Conservation (phyloP, 2,113 vertebrate species). For the Forbesichthys papilliferus region DNA sequence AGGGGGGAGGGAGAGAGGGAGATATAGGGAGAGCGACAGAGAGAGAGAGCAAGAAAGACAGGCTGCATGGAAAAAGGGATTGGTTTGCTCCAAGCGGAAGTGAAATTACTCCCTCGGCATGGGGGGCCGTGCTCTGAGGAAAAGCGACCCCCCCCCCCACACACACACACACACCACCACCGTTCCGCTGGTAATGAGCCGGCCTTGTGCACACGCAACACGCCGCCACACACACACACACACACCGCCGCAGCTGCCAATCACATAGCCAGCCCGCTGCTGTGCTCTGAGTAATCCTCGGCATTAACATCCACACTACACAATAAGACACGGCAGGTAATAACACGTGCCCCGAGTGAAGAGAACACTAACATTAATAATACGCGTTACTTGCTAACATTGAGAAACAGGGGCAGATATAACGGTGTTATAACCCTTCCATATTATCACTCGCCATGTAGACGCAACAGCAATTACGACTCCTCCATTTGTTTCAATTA, state of each 20-base stretch:
- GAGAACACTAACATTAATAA: not conserved
- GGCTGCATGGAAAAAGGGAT: conserved; percentile 55
- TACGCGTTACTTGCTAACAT: not conserved
- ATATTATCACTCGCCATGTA: conserved; percentile 1
- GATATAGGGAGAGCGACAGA: conserved; percentile 1
- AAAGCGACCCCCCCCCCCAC: too few species aligned
- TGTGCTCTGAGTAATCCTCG: not conserved
- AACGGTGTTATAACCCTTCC: not conserved
- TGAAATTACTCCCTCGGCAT: conserved; percentile 69
- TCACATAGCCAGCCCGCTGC: not conserved
- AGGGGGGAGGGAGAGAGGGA: conserved; percentile 20
- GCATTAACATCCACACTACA: not conserved
- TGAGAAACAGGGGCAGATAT: not conserved
- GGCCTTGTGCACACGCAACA: not conserved
- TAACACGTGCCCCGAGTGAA: not conserved
- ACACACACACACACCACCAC: too few species aligned
- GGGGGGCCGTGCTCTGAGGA: too few species aligned
- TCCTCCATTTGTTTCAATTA: conserved; percentile 11
- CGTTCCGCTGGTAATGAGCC: not conserved
- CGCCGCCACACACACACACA: not conserved
- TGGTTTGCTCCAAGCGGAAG: conserved; percentile 64
- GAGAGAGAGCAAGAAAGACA: too few species aligned
- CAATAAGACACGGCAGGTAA: not conserved
- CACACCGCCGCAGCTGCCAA: conserved; percentile 5
- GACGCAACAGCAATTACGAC: conserved; percentile 27